Percentiles rank a stretch among this genome's conserved stretches.
Evolutionary conservation across 2,888 invertebrate species (phyloP).

Genomic region (Antheraea yamamai): DNA sequence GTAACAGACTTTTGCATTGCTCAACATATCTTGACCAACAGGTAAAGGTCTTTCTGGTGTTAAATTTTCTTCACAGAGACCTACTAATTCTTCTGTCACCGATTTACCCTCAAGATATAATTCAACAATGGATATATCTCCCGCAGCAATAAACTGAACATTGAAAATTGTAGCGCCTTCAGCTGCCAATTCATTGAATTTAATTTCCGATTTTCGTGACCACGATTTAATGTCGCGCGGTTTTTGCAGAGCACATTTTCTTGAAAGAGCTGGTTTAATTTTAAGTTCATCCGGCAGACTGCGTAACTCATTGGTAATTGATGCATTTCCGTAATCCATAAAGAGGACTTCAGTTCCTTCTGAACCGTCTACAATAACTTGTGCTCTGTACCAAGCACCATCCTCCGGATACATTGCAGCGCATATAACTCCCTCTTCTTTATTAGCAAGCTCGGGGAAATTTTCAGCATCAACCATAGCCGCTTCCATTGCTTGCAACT

Average conservation of each 20-base stretch:
- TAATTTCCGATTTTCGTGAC: constrained; percentile 85
- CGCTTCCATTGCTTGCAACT: constrained; percentile 82
- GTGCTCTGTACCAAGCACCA: constrained; percentile 85
- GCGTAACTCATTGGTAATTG: constrained; percentile 80
- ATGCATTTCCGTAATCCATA: constrained; percentile 86
- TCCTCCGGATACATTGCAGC: constrained; percentile 86
- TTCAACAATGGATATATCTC: constrained; percentile 85
- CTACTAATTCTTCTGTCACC: constrained; percentile 82
- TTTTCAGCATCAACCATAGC: constrained; percentile 80
- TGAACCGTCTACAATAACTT: constrained; percentile 81
- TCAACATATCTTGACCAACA: constrained; percentile 66
- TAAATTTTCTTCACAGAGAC: constrained; percentile 72
- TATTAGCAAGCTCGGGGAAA: constrained; percentile 73
- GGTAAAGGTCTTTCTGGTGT: constrained; percentile 65
- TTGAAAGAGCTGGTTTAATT: constrained; percentile 81
- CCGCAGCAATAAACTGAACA: constrained; percentile 85
- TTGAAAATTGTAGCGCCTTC: constrained; percentile 87
- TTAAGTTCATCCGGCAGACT: constrained; percentile 83
- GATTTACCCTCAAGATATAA: constrained; percentile 84
- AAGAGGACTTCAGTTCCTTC: constrained; percentile 84
- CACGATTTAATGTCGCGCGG: constrained; percentile 83
- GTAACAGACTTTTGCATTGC: constrained; percentile 85
- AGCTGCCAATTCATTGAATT: constrained; percentile 85
- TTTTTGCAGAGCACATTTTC: constrained; percentile 83
- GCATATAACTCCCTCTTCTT: constrained; percentile 81